Conservation (phyloP, 1,140 invertebrate species). For the Drosophila biarmipes region DNA sequence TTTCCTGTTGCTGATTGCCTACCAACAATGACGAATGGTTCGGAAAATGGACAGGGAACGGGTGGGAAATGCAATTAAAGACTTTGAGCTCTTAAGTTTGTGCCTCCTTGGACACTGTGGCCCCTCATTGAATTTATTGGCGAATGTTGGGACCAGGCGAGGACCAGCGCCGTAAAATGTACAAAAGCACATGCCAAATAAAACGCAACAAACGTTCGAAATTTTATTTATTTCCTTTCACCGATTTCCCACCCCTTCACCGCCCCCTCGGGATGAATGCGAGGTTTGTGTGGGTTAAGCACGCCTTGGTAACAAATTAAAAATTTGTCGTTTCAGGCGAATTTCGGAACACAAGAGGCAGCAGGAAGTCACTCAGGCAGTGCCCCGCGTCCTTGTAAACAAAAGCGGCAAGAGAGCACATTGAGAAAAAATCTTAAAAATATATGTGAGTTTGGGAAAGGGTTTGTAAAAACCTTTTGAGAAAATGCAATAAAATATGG, state of each 20-base stretch:
- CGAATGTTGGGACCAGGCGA: slow-evolving; percentile 36
- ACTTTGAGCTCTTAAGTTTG: slow-evolving; percentile 53
- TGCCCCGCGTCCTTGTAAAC: slow-evolving; percentile 34
- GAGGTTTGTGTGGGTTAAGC: slow-evolving; percentile 38
- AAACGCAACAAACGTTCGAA: slow-evolving; percentile 54
- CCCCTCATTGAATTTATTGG: slow-evolving; percentile 67
- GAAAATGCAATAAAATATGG: too few relatives aligned
- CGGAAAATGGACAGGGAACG: slow-evolving; percentile 3
- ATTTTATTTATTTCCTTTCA: slow-evolving; percentile 76
- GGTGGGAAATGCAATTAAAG: slow-evolving; percentile 60
- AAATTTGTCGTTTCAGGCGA: slow-evolving; percentile 76
- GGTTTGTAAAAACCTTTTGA: background rate
- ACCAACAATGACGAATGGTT: slow-evolving; percentile 30
- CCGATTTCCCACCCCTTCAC: slow-evolving; percentile 18
- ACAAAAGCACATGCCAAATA: slow-evolving; percentile 49
- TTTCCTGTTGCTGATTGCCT: slow-evolving; percentile 28
- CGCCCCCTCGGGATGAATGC: background rate
- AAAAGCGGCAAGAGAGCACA: slow-evolving; percentile 3
- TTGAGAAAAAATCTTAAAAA: background rate
- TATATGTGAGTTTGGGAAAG: background rate
- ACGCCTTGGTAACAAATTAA: slow-evolving; percentile 70
- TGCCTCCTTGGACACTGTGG: slow-evolving; percentile 21
- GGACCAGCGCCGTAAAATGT: slow-evolving; percentile 54
- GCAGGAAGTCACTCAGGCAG: slow-evolving; percentile 44
- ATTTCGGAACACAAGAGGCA: slow-evolving; percentile 44